Evolutionary conservation across 2,797 vertebrate genomes (phyloP).

Genomic region (Parotocinclus haroldoi): DNA sequence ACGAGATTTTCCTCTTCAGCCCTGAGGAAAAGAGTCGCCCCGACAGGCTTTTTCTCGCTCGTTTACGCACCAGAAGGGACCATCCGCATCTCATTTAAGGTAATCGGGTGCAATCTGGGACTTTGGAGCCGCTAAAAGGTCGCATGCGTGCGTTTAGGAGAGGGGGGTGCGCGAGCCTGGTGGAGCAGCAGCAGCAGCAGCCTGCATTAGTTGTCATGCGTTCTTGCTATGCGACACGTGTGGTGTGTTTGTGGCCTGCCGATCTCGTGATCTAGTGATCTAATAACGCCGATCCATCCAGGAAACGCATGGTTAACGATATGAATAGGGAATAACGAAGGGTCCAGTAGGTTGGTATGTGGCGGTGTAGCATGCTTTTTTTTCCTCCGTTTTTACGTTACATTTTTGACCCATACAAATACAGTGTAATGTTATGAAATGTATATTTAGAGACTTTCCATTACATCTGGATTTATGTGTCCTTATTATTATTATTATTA

Average conservation of each 20-base stretch:
- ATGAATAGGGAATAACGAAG: too few species aligned
- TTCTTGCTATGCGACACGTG: conserved; percentile 32
- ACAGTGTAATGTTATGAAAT: too few species aligned
- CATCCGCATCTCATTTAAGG: conserved; percentile 20
- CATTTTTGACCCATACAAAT: too few species aligned
- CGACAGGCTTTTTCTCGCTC: conserved; percentile 3
- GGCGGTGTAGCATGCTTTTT: too few species aligned
- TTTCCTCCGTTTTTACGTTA: too few species aligned
- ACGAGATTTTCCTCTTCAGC: conserved; percentile 62
- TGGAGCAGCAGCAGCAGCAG: background rate
- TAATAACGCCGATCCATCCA: too few species aligned
- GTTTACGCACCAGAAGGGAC: background rate
- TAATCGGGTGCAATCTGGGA: conserved; percentile 4
- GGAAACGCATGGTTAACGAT: too few species aligned
- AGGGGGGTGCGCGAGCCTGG: conserved; percentile 15
- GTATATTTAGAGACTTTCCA: too few species aligned
- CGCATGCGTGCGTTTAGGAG: conserved; percentile 4
- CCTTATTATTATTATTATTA: too few species aligned
- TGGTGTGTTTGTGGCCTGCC: background rate
- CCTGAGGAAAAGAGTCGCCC: conserved; percentile 55
- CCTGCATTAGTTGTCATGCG: conserved; percentile 24
- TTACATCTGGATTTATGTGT: too few species aligned
- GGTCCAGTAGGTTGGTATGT: too few species aligned
- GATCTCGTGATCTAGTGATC: too few species aligned
- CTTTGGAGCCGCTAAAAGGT: background rate